Percentiles rank a stretch among this genome's conserved stretches.
Evolutionary conservation across 64 coral and sea anemone species (phyloP).

Genomic region (Actinia tenebrosa): DNA sequence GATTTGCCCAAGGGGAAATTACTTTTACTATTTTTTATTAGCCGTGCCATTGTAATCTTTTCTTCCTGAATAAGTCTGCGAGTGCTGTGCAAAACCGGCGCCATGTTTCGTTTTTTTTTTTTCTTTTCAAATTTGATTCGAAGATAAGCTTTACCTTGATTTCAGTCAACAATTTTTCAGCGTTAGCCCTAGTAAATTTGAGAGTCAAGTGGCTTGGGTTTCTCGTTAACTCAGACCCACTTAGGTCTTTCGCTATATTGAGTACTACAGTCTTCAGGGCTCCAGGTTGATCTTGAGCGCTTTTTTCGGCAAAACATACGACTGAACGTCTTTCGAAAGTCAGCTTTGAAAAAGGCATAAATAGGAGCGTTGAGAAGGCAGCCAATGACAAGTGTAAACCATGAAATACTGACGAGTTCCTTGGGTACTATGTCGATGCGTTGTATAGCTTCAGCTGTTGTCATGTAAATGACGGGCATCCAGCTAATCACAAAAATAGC

Average conservation of each 20-base stretch:
- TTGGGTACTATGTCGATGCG: slow-evolving; percentile 20
- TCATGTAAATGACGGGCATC: slow-evolving; percentile 55
- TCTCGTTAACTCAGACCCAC: neutral
- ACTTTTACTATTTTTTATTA: neutral
- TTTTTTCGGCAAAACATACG: slow-evolving; percentile 29
- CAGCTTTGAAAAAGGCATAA: slow-evolving; percentile 52
- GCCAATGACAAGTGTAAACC: slow-evolving; percentile 45
- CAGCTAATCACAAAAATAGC: slow-evolving; percentile 48
- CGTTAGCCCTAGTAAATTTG: neutral
- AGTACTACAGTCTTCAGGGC: slow-evolving; percentile 19
- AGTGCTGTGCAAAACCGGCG: neutral
- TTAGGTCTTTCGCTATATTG: neutral
- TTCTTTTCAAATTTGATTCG: neutral
- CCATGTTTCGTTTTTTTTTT: neutral
- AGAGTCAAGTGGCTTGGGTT: neutral
- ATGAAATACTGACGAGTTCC: slow-evolving; percentile 12
- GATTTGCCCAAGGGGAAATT: neutral
- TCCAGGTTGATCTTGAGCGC: slow-evolving; percentile 18
- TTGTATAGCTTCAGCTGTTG: slow-evolving; percentile 27
- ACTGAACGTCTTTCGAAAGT: slow-evolving; percentile 41
- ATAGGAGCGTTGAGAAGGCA: slow-evolving; percentile 40
- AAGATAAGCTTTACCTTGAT: neutral
- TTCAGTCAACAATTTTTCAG: neutral
- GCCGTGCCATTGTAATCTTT: neutral
- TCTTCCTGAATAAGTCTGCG: neutral